Conservation (phyloP, 2,888 invertebrate species). For the Ariolimax columbianus region DNA sequence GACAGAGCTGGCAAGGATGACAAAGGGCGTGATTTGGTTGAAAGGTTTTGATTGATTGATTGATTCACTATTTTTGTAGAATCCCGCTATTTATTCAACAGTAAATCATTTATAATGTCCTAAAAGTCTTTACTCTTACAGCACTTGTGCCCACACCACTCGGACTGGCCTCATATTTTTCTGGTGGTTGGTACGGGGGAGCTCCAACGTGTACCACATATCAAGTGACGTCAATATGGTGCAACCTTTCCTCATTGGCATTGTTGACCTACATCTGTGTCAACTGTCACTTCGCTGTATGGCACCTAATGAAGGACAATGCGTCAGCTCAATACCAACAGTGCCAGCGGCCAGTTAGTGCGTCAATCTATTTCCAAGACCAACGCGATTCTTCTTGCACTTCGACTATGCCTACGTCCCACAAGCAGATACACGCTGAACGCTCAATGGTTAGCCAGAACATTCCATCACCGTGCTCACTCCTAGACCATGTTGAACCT, state of each 20-base stretch:
- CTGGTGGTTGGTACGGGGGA: constrained; percentile 67
- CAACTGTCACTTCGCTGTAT: constrained; percentile 58
- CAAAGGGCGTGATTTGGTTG: too few species aligned
- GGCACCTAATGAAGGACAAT: background rate
- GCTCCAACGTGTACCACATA: constrained; percentile 64
- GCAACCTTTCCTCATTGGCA: constrained; percentile 62
- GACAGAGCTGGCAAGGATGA: too few species aligned
- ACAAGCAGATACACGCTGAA: background rate
- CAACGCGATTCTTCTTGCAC: background rate
- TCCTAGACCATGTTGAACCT: background rate
- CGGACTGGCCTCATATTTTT: constrained; percentile 65
- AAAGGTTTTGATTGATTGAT: too few species aligned
- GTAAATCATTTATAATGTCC: background rate
- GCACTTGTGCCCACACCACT: constrained; percentile 66
- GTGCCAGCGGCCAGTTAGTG: background rate
- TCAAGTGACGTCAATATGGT: constrained; percentile 67
- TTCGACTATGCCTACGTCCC: background rate
- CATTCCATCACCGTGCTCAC: too few species aligned
- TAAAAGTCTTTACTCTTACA: background rate
- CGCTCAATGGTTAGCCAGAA: background rate
- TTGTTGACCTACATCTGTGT: constrained; percentile 65
- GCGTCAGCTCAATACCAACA: background rate
- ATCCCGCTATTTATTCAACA: too few species aligned
- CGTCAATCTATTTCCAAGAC: background rate
- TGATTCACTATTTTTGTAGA: too few species aligned